Percentiles rank a stretch among this genome's conserved stretches.
Evolutionary conservation across 2,113 vertebrate species (phyloP).

Genomic region (chimpanzee (Pan troglodytes)): NHGRI_mPanTro3-v2.1_pri NC_072401.2:94994001-94994500

Average conservation of each 20-base stretch:
- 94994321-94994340: not conserved
- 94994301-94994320: not conserved
- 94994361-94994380: not conserved
- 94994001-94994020: not conserved
- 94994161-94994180: not conserved
- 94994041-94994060: not conserved
- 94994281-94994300: not conserved
- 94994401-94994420: not conserved
- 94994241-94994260: not conserved
- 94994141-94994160: not conserved
- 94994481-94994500: not conserved
- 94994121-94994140: constrained; percentile 34
- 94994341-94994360: constrained; percentile 11
- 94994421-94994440: not conserved
- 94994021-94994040: constrained; percentile 31
- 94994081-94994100: not conserved
- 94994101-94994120: constrained; percentile 16
- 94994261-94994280: not conserved
- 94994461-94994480: not conserved
- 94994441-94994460: not conserved
- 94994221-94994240: not conserved
- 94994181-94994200: not conserved
- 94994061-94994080: not conserved
- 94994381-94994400: not conserved
- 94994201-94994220: not conserved